phyloP scores from a whole-genome alignment of 2,113 vertebrate genomes.

The Antechinus stuartii region DNA sequence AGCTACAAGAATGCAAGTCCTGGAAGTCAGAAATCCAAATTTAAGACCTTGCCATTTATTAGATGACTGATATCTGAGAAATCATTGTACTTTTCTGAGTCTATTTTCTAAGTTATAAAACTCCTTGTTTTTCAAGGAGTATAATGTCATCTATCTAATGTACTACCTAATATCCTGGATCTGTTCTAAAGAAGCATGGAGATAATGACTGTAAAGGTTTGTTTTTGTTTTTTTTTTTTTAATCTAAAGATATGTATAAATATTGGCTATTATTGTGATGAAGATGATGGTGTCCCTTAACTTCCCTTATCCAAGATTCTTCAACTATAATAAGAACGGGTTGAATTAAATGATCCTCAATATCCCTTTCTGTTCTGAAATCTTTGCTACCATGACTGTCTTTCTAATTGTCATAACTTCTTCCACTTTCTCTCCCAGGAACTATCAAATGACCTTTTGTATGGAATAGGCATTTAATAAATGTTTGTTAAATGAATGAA shows the following conservation, averaged over 20 bases:
- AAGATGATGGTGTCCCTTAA: background rate
- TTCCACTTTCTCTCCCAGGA: background rate
- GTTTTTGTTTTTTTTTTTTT: background rate
- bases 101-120: background rate
- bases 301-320: background rate
- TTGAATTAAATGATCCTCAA: background rate
- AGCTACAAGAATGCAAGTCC: background rate
- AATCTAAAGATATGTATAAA: background rate
- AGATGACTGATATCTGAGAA: background rate
- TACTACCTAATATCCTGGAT: background rate
- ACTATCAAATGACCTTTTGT: background rate
- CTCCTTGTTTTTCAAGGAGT: background rate
- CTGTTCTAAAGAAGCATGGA: background rate
- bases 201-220: background rate
- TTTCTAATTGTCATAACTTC: background rate
- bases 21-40: background rate
- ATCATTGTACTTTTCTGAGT: background rate
- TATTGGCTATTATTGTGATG: background rate
- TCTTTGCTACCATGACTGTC: background rate
- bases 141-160: background rate
- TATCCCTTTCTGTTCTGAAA: background rate
- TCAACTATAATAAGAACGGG: background rate
- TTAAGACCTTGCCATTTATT: background rate
- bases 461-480: background rate
- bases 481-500: background rate